Evolutionary conservation across 2,888 invertebrate genomes (phyloP).

Genomic region (Steromphala cineraria): DNA sequence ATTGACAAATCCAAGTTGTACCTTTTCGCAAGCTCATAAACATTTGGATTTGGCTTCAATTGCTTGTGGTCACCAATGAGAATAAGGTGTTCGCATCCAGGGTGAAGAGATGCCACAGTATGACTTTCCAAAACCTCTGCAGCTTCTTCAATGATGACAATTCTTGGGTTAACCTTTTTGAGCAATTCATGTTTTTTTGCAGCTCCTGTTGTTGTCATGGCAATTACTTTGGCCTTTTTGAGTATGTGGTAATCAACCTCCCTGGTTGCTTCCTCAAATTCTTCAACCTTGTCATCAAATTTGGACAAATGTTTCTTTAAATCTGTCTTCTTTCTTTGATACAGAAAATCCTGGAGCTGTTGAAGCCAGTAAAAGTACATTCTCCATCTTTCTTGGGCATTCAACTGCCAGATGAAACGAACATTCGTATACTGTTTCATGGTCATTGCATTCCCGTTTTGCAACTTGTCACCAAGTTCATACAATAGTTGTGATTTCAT

Average conservation of each 20-base stretch:
- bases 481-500: slow-evolving; percentile 38
- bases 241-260: slow-evolving; percentile 59
- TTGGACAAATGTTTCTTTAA: slow-evolving; percentile 40
- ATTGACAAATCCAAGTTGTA: slow-evolving; percentile 85
- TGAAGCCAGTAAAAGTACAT: slow-evolving; percentile 75
- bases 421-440: slow-evolving; percentile 49
- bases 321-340: neutral
- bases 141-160: slow-evolving; percentile 86
- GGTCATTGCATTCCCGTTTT: slow-evolving; percentile 47
- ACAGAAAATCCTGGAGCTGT: slow-evolving; percentile 24
- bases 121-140: slow-evolving; percentile 90
- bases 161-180: slow-evolving; percentile 78
- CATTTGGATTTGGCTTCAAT: slow-evolving; percentile 83
- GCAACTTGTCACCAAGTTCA: slow-evolving; percentile 40
- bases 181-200: slow-evolving; percentile 65
- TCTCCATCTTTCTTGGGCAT: slow-evolving; percentile 74
- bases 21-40: slow-evolving; percentile 80
- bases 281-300: neutral
- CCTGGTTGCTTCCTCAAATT: neutral
- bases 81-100: slow-evolving; percentile 85
- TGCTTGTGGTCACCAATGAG: slow-evolving; percentile 90
- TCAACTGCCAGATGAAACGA: slow-evolving; percentile 56
- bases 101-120: slow-evolving; percentile 84
- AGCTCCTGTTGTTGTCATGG: slow-evolving; percentile 73
- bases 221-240: slow-evolving; percentile 58